Conservation (phyloP, 1,140 invertebrate species). For the Euwallacea similis region DNA sequence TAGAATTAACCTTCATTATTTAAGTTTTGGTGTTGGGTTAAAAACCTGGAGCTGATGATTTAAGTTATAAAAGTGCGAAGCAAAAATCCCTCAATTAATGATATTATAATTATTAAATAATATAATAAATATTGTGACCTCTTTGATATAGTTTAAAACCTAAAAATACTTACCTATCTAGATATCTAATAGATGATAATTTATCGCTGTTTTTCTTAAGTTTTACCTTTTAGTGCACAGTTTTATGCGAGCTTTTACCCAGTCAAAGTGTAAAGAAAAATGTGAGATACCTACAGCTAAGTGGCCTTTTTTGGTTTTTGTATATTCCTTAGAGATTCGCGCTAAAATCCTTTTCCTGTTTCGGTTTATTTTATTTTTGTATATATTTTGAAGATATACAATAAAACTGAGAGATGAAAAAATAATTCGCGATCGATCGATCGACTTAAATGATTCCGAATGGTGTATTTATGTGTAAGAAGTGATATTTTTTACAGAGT, state of each 20-base stretch:
- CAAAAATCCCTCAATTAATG: too few species aligned
- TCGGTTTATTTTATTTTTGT: constrained; percentile 22
- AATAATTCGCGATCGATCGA: constrained; percentile 40
- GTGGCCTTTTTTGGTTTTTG: constrained; percentile 36
- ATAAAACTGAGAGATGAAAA: not conserved
- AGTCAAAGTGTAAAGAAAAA: constrained; percentile 5
- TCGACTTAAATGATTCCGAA: constrained; percentile 30
- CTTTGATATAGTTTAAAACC: not conserved
- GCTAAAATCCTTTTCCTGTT: constrained; percentile 35
- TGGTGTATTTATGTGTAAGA: constrained; percentile 28
- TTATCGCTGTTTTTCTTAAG: not conserved
- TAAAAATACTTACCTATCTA: constrained; percentile 1
- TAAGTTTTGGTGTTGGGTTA: not conserved
- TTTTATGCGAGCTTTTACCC: not conserved
- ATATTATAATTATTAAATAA: too few species aligned
- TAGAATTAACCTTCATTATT: constrained; percentile 6
- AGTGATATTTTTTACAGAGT: constrained; percentile 18
- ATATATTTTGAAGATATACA: too few species aligned
- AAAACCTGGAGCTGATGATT: not conserved
- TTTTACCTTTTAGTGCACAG: constrained; percentile 8
- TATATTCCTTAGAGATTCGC: constrained; percentile 33
- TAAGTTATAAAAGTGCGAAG: too few species aligned
- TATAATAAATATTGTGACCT: not conserved
- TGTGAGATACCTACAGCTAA: constrained; percentile 35
- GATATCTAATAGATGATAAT: not conserved